Conservation (phyloP, 2,797 vertebrate species). For the Philypnodon macrostomus region DNA sequence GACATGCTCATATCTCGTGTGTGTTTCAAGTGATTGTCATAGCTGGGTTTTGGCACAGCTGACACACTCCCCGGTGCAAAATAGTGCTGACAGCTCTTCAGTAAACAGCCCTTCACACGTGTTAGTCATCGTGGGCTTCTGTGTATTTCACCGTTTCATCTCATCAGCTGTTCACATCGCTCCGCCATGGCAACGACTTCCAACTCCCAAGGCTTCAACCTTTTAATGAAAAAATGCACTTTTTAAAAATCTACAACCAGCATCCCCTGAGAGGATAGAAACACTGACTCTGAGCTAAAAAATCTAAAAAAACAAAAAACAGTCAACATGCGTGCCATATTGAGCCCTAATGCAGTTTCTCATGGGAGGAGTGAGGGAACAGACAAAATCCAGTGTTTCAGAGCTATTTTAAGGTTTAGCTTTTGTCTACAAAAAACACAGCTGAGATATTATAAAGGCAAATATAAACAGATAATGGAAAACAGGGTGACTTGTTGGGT, state of each 20-base stretch:
- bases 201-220: constrained; percentile 26
- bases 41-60: constrained; percentile 18
- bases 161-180: constrained; percentile 21
- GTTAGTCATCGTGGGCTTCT: constrained; percentile 9
- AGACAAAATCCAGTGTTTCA: background rate
- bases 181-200: constrained; percentile 21
- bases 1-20: constrained; percentile 16
- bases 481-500: background rate
- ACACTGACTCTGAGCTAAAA: background rate
- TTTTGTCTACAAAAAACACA: constrained; percentile 1
- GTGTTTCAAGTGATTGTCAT: constrained; percentile 43
- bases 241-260: constrained; percentile 7
- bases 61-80: constrained; percentile 22
- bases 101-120: constrained; percentile 43
- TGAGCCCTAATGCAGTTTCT: constrained; percentile 1
- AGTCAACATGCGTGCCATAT: constrained; percentile 2
- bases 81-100: constrained; percentile 35
- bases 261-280: constrained; percentile 1
- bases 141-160: constrained; percentile 29
- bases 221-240: constrained; percentile 23
- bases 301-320: background rate
- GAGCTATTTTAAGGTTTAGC: constrained; percentile 1
- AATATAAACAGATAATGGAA: constrained; percentile 9
- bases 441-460: constrained; percentile 3
- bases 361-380: background rate